Conservation (phyloP, 2,888 invertebrate species). For the Corythucha ciliata region DNA sequence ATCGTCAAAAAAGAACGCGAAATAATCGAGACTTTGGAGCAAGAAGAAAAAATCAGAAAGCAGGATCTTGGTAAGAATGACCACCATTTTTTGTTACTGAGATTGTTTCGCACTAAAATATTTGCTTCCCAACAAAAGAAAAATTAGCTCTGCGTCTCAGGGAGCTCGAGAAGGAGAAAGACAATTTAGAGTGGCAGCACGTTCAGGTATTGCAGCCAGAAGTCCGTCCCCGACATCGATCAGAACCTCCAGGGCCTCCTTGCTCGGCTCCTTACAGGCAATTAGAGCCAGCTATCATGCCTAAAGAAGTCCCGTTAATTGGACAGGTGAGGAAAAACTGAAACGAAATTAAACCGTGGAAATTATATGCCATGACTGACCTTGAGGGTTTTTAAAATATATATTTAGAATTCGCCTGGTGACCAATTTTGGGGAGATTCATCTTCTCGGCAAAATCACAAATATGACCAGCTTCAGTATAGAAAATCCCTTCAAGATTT, state of each 20-base stretch:
- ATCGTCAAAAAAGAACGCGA: constrained; percentile 55
- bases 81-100: neutral
- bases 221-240: no score
- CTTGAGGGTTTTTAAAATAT: no score
- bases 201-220: no score
- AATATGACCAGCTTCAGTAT: neutral
- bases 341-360: no score
- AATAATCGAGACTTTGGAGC: constrained; percentile 54
- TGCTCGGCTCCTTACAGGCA: no score
- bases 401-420: no score
- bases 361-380: no score
- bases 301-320: neutral
- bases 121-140: constrained; percentile 40
- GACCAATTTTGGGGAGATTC: no score
- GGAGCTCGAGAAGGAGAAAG: constrained; percentile 45
- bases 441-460: no score
- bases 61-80: constrained; percentile 36
- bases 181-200: constrained; percentile 43
- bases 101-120: constrained; percentile 1
- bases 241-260: no score
- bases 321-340: neutral
- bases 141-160: constrained; percentile 50
- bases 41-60: constrained; percentile 52
- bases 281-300: no score
- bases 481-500: constrained; percentile 20